phyloP scores from a whole-genome alignment of 2,113 vertebrate genomes.

The Eonycteris spelaea region DNA sequence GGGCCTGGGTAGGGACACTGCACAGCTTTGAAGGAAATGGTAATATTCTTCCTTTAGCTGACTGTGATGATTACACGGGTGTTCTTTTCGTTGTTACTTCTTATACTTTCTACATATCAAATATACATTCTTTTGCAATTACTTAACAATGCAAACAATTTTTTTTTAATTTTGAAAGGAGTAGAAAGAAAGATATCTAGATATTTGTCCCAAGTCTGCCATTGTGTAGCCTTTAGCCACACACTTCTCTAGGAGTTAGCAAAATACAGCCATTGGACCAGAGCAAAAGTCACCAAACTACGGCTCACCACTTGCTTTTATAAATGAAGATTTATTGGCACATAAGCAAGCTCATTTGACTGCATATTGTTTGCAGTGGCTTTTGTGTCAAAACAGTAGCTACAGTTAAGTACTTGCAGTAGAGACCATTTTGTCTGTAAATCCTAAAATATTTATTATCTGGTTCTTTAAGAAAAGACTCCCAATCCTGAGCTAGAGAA shows the following conservation, averaged over 20 bases:
- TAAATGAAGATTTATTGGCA: constrained; percentile 17
- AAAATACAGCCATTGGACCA: neutral
- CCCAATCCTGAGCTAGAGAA: neutral
- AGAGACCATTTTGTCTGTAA: neutral
- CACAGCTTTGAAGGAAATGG: neutral
- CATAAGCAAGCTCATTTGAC: neutral
- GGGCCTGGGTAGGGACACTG: accelerated
- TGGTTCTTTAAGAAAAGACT: neutral
- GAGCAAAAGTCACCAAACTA: neutral
- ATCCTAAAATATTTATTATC: neutral
- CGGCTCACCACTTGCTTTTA: neutral
- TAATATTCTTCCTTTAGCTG: neutral
- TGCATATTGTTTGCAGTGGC: neutral
- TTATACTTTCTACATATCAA: neutral
- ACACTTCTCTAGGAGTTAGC: neutral
- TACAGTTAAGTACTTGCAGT: neutral
- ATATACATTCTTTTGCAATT: neutral
- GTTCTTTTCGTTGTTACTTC: neutral
- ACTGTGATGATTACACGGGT: neutral
- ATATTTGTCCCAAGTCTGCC: neutral
- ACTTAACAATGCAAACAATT: neutral
- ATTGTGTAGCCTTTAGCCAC: neutral
- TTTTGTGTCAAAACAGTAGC: neutral
- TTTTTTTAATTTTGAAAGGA: neutral
- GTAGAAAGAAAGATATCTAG: neutral